Conservation (phyloP, 2,113 vertebrate genomes). For the Chamaea fasciata region DNA sequence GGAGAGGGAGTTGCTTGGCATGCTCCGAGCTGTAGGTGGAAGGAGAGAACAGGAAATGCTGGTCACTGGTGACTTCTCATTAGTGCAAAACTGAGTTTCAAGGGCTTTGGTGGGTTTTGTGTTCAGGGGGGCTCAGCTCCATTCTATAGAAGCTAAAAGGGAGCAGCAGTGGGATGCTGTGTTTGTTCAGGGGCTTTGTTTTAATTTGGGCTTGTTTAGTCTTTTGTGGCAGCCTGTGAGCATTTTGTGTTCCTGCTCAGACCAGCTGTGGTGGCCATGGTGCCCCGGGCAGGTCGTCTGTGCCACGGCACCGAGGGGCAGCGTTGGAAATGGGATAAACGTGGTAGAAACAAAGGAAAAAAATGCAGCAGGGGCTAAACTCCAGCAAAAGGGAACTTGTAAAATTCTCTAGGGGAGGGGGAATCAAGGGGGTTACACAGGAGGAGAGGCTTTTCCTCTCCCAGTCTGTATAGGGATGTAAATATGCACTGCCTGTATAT, state of each 20-base stretch:
- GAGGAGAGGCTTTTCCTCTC: neutral
- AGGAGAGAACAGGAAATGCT: neutral
- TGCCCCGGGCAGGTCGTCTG: neutral
- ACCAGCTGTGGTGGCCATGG: neutral
- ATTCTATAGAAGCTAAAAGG: neutral
- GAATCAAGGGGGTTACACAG: neutral
- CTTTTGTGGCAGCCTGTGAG: neutral
- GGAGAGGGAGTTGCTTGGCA: neutral
- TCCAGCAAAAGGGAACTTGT: neutral
- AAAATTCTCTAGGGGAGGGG: neutral
- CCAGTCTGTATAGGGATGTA: neutral
- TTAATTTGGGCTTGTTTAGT: neutral
- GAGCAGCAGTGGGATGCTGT: neutral
- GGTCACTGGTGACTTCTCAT: neutral
- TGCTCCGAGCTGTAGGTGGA: neutral
- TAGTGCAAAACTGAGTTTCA: neutral
- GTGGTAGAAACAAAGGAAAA: neutral
- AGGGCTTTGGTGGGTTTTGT: neutral
- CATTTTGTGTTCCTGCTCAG: fast-evolving
- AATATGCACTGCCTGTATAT: neutral
- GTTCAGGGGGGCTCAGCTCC: neutral
- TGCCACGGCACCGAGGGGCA: neutral
- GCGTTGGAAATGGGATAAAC: fast-evolving
- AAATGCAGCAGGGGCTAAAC: neutral
- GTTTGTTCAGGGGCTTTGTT: neutral